phyloP scores from a whole-genome alignment of 2,888 invertebrate genomes.

The Zaprionus bogoriensis region DNA sequence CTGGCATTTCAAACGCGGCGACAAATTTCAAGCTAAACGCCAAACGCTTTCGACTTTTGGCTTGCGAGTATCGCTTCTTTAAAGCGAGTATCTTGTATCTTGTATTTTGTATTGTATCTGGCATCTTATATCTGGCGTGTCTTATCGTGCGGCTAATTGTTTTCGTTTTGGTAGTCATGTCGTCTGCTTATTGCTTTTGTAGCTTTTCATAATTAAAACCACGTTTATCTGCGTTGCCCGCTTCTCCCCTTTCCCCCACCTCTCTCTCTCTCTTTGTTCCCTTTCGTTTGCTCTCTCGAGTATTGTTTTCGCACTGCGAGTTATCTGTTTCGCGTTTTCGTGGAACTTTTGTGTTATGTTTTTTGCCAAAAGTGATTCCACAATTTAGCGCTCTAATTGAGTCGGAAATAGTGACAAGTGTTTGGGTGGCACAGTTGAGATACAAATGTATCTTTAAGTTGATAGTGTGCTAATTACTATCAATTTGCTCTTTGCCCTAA shows the following conservation, averaged over 20 bases:
- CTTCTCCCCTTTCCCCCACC: neutral
- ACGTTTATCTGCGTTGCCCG: slow-evolving; percentile 46
- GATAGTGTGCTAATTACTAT: slow-evolving; percentile 32
- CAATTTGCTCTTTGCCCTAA: slow-evolving; percentile 23
- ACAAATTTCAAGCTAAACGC: slow-evolving; percentile 74
- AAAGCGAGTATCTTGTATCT: slow-evolving; percentile 30
- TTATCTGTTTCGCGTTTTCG: slow-evolving; percentile 24
- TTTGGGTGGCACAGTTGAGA: slow-evolving; percentile 53
- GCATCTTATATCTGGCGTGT: slow-evolving; percentile 56
- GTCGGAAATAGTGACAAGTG: slow-evolving; percentile 10
- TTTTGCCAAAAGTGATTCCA: slow-evolving; percentile 23
- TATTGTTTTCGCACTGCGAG: slow-evolving; percentile 9
- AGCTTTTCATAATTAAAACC: slow-evolving; percentile 66
- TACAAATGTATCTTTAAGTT: slow-evolving; percentile 40
- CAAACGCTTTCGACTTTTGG: slow-evolving; percentile 62
- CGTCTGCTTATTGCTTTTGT: slow-evolving; percentile 68
- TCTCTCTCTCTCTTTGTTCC: neutral
- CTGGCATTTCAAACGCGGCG: slow-evolving; percentile 63
- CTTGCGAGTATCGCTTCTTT: neutral
- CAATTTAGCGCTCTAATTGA: slow-evolving; percentile 25
- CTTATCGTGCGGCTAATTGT: slow-evolving; percentile 72
- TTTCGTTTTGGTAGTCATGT: slow-evolving; percentile 65
- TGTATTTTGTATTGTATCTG: slow-evolving; percentile 37
- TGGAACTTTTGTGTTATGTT: slow-evolving; percentile 30
- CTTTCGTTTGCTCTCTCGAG: neutral